Evolutionary conservation across 1,140 invertebrate species (phyloP).

Genomic region (Hyphantria cunea): DNA sequence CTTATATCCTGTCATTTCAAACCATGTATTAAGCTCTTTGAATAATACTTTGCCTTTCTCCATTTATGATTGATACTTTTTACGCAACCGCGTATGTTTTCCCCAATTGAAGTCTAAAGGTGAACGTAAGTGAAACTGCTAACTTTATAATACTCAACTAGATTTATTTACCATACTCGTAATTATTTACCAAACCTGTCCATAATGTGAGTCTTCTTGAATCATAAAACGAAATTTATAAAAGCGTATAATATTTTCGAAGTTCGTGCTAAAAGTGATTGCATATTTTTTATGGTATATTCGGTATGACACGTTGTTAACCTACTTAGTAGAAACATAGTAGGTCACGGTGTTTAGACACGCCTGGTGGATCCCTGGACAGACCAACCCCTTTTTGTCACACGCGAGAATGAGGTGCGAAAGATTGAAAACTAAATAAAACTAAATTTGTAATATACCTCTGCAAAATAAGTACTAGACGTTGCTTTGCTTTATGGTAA

Average conservation of each 20-base stretch:
- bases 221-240: not conserved
- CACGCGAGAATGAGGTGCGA: conserved; percentile 37
- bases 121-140: conserved; percentile 13
- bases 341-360: conserved; percentile 30
- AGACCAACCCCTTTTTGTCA: conserved; percentile 39
- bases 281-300: conserved; percentile 31
- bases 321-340: conserved; percentile 35
- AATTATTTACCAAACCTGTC: conserved; percentile 14
- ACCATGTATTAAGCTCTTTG: conserved; percentile 6
- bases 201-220: no score
- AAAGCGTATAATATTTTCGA: conserved; percentile 20
- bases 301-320: conserved; percentile 38
- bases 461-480: no score
- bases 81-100: not conserved
- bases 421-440: conserved; percentile 7
- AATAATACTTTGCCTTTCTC: conserved; percentile 6
- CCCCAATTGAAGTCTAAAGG: conserved; percentile 5
- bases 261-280: conserved; percentile 37
- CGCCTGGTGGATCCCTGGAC: conserved; percentile 33
- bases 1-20: conserved; percentile 27
- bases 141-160: not conserved
- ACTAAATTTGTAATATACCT: not conserved
- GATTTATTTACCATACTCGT: not conserved
- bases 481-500: no score
- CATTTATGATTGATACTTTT: not conserved